phyloP scores from a whole-genome alignment of 2,113 vertebrate genomes.

The Plestiodon gilberti region DNA sequence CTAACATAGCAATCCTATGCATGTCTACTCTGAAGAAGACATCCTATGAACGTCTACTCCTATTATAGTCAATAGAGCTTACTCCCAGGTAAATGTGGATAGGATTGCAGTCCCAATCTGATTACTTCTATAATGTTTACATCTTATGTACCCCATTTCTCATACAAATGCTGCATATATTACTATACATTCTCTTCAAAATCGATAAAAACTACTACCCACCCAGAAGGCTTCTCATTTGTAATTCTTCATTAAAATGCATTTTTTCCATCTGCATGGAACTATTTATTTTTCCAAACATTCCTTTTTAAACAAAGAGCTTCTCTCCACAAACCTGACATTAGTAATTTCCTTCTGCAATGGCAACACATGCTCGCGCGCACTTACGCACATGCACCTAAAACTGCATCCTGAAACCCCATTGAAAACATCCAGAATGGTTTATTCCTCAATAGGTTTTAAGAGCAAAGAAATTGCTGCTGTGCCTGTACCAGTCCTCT shows the following conservation, averaged over 20 bases:
- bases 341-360: slow-evolving; percentile 20
- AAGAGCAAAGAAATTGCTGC: neutral
- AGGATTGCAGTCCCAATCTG: too few species aligned
- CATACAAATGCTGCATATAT: neutral
- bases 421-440: neutral
- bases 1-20: too few species aligned
- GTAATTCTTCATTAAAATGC: slow-evolving; percentile 21
- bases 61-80: too few species aligned
- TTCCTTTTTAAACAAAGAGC: slow-evolving; percentile 18
- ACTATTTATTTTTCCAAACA: slow-evolving; percentile 27
- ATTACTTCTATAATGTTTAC: neutral
- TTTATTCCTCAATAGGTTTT: neutral
- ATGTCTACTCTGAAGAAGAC: too few species aligned
- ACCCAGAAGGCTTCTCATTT: slow-evolving; percentile 3
- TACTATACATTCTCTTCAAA: neutral
- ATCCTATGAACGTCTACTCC: too few species aligned
- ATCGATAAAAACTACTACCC: neutral
- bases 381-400: neutral
- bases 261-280: slow-evolving; percentile 23
- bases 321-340: slow-evolving; percentile 3
- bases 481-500: neutral
- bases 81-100: too few species aligned
- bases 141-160: neutral
- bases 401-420: neutral
- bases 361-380: neutral